Base-by-base conservation (phyloP, 2,113 vertebrate genomes). In the Hypomesus transpacificus region DNA sequence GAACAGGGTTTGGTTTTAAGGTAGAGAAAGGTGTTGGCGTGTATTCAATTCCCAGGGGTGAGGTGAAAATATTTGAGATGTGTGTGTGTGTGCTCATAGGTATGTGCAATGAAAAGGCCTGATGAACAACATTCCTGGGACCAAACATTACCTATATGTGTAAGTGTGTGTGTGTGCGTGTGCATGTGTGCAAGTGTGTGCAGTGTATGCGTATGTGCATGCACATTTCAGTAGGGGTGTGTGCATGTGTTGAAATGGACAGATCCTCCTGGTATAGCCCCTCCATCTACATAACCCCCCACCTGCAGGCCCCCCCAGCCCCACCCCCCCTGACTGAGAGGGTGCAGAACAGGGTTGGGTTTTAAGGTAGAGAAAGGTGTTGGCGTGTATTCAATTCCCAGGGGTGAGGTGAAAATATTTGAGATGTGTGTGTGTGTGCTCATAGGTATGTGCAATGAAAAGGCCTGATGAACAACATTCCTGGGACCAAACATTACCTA, bases 401-500 rank as follows among this genome's bases (percentile, higher is more conserved):
- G 56, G 56, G 9, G 39, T 11, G 39, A 46, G 39, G 39, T 34
- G 31, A 34, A 34, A 34, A 53, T 18, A 53, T 53, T 14, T 53
- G 3, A 13, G 57, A 11, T 21, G 54, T 22, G 11, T 58, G 57
- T 22, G 65, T 52, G 39, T 66, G 65, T 68, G 51, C 16, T 34
- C 21, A 53, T 66, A 21, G 59, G 22, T 34, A 64, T 67, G 34
- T 46, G 53, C 31, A 22, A n/a, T 58, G 21, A 74, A 77, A 78
- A 24, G 72, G 68, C 86, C 80, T 74, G 89, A 84, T 75, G n/a
- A 75, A 72, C 88, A 22, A 56, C 88, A 91, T 91, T 90, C 86
- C 86, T 73, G 13, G 5, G 18, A 70, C 58, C 16, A 56, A 60
- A 80, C 75, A 71, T 59, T 80, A 80, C 75, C 65, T 63, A 46